Conservation (phyloP, 2,797 vertebrate species). For the Crocidura indochinensis region DNA sequence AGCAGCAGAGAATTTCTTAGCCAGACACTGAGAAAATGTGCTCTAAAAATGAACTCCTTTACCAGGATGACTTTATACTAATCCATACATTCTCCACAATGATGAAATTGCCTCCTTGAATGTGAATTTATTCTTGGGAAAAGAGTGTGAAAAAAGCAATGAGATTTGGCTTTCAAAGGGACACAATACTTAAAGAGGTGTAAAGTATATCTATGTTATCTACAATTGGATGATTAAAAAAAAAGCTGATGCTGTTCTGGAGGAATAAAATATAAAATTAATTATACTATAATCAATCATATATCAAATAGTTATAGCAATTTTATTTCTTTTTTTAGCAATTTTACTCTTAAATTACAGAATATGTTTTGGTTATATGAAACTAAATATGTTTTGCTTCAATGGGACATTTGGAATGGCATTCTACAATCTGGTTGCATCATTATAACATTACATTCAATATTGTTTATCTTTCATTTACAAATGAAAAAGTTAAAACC, state of each 20-base stretch:
- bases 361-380: conserved; percentile 14
- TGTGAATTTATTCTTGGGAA: background rate
- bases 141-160: background rate
- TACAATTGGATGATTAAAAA: background rate
- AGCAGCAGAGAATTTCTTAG: background rate
- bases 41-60: background rate
- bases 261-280: background rate
- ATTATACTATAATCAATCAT: background rate
- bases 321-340: background rate
- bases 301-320: background rate
- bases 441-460: background rate
- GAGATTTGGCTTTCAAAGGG: background rate
- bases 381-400: conserved; percentile 35
- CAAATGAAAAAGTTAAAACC: background rate
- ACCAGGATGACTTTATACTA: background rate
- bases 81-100: background rate
- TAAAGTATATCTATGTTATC: background rate
- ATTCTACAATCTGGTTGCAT: background rate
- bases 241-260: background rate
- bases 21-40: background rate
- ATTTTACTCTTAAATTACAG: conserved; percentile 11
- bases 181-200: background rate
- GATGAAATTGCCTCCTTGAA: background rate
- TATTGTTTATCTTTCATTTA: conserved; percentile 52
- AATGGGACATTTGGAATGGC: background rate